A percentile compares a stretch with the other conserved stretches of the same genome.
phyloP scores from a whole-genome alignment of 92 coral and sea anemone species.

The Porites lobata region DNA sequence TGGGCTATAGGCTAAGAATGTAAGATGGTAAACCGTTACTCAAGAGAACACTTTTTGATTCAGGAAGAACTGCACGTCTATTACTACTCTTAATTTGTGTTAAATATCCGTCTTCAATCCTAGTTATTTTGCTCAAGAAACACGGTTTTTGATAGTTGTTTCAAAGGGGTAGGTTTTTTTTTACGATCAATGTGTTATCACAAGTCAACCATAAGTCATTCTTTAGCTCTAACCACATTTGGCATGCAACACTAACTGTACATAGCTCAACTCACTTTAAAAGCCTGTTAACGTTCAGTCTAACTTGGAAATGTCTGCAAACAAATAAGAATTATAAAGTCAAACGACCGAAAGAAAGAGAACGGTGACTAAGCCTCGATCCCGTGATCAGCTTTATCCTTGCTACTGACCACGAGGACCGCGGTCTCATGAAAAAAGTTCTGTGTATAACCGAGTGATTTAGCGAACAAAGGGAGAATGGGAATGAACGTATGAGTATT shows the following conservation, averaged over 20 bases:
- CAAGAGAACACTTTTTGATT: no score
- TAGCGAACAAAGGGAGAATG: constrained; percentile 25
- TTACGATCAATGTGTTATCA: not conserved
- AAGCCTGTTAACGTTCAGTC: constrained; percentile 83
- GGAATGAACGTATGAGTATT: constrained; percentile 51
- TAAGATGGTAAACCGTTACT: no score
- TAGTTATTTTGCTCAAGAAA: no score
- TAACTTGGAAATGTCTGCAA: constrained; percentile 98
- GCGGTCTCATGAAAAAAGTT: not conserved
- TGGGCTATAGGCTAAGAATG: no score
- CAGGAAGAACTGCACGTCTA: no score
- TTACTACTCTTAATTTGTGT: no score
- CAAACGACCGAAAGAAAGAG: constrained; percentile 38
- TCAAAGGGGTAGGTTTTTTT: not conserved
- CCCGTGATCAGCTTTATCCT: constrained; percentile 24
- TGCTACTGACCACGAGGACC: constrained; percentile 28
- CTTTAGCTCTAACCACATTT: constrained; percentile 73
- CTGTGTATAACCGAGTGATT: constrained; percentile 39
- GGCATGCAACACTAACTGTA: constrained; percentile 32
- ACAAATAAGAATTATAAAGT: constrained; percentile 68
- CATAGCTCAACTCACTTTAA: constrained; percentile 74
- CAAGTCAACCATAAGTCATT: constrained; percentile 74
- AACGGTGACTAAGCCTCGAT: not conserved
- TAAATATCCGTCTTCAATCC: no score
- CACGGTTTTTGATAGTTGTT: not conserved